Evolutionary conservation across 2,797 vertebrate species (phyloP).

Genomic region (Helicolenus hilgendorfi): DNA sequence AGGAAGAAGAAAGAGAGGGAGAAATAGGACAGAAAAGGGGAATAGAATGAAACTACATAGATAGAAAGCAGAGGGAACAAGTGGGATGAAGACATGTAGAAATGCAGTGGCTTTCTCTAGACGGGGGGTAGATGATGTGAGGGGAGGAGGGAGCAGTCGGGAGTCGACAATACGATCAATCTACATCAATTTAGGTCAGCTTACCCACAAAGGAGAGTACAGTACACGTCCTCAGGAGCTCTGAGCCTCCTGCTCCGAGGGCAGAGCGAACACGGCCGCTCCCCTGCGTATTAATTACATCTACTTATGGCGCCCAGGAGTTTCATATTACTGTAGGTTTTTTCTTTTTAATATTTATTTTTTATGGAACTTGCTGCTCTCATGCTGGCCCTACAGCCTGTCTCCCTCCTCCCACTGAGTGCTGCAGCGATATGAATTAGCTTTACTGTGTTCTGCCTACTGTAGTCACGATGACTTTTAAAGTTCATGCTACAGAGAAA

Average conservation of each 20-base stretch:
- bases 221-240: slow-evolving; percentile 15
- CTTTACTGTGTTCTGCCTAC: not conserved
- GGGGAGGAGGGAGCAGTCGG: not conserved
- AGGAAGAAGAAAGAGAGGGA: not conserved
- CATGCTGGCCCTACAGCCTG: not conserved
- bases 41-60: not conserved
- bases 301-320: slow-evolving; percentile 2
- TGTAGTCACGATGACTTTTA: not conserved
- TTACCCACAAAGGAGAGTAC: slow-evolving; percentile 31
- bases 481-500: not conserved
- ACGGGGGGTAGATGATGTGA: not conserved
- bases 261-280: slow-evolving; percentile 5
- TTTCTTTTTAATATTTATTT: not conserved
- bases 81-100: not conserved
- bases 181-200: slow-evolving; percentile 61
- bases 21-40: not conserved
- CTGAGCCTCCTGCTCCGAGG: slow-evolving; percentile 25
- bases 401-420: not conserved
- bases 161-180: slow-evolving; percentile 51
- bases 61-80: not conserved
- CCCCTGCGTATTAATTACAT: slow-evolving; percentile 54
- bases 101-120: slow-evolving; percentile 3
- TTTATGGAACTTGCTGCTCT: not conserved
- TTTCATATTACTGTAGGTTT: slow-evolving; percentile 6
- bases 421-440: not conserved